Conservation (phyloP, 2,888 invertebrate genomes). For the Pollenia labialis region DNA sequence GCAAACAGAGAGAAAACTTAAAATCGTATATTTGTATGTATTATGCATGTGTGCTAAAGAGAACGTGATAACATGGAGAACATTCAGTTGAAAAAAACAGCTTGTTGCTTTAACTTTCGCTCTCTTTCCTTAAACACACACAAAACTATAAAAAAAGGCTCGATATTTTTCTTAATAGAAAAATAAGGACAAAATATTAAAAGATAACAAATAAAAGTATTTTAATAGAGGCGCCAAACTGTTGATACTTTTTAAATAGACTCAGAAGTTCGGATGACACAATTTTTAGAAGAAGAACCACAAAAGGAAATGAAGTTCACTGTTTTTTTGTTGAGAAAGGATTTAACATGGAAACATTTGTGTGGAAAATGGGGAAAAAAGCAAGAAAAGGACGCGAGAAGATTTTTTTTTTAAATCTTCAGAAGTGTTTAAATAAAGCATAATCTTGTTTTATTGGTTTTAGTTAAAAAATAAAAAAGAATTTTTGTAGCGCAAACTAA, state of each 20-base stretch:
- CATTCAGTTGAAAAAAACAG: conserved; percentile 23
- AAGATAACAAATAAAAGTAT: conserved; percentile 19
- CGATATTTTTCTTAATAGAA: neutral
- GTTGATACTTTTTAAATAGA: conserved; percentile 57
- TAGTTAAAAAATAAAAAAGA: no score
- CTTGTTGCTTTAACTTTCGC: conserved; percentile 56
- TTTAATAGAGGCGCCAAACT: conserved; percentile 63
- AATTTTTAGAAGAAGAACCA: neutral
- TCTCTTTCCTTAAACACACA: neutral
- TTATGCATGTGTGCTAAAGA: neutral
- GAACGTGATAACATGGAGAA: neutral
- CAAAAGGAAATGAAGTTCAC: neutral
- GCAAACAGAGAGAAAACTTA: neutral
- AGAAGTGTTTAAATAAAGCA: no score
- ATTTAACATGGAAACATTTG: neutral
- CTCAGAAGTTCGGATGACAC: conserved; percentile 28
- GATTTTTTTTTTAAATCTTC: no score
- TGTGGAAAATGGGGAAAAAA: no score
- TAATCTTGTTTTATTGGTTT: no score
- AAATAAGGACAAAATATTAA: neutral
- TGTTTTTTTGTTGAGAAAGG: conserved; percentile 5
- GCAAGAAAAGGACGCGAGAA: no score
- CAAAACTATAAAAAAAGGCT: conserved; percentile 22
- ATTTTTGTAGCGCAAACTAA: no score
- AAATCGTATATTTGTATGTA: no score